phyloP scores from a whole-genome alignment of 2,113 vertebrate species.

The Petroica traversi region DNA sequence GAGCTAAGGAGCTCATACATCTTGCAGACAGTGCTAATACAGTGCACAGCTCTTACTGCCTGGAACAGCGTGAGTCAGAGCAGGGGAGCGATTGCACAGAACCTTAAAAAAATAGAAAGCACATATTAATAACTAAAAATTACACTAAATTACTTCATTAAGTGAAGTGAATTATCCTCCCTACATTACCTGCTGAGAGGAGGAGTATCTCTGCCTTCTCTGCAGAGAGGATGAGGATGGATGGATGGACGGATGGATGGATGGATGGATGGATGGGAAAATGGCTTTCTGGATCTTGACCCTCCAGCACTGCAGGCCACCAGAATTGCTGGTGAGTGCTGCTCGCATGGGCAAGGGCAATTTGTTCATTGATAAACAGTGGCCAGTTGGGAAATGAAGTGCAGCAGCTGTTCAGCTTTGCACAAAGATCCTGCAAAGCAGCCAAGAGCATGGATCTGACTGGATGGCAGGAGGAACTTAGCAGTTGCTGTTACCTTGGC shows the following conservation, averaged over 20 bases:
- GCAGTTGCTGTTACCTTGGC: not conserved
- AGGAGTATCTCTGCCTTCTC: not conserved
- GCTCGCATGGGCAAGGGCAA: not conserved
- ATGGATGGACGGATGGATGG: not conserved
- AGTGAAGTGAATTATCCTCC: not conserved
- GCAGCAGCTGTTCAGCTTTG: not conserved
- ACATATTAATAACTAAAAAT: constrained; percentile 9
- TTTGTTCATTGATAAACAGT: not conserved
- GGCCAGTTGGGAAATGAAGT: not conserved
- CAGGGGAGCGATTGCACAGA: not conserved
- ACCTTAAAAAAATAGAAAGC: not conserved
- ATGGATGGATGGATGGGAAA: not conserved
- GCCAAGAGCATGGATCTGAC: not conserved
- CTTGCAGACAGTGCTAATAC: not conserved
- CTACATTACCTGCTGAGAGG: not conserved
- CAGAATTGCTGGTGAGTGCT: accelerated
- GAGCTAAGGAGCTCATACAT: not conserved
- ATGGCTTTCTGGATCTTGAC: not conserved
- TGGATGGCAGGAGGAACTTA: not conserved
- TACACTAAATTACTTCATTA: not conserved
- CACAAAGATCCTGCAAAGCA: not conserved
- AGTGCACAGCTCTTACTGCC: not conserved
- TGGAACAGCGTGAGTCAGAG: not conserved
- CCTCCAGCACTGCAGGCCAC: not conserved
- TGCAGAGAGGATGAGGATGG: not conserved